A percentile compares a stretch with the other conserved stretches of the same genome.
Conservation (phyloP, 2,888 invertebrate genomes). For the Acronicta leporina region DNA sequence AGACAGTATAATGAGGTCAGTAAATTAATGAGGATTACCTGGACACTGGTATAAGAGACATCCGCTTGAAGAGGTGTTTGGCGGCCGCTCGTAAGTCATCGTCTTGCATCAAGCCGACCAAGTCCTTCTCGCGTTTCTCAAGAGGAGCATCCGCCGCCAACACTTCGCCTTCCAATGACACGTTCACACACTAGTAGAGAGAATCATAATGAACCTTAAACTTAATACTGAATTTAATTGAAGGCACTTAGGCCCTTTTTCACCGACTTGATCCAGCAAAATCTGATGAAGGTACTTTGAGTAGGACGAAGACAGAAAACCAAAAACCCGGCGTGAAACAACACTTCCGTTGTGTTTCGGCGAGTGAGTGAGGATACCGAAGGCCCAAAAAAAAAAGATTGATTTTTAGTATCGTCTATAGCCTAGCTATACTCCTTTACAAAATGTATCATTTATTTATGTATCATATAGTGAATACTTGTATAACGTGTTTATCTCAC, state of each 20-base stretch:
- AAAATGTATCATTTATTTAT: no score
- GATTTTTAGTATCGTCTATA: no score
- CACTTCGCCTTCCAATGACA: slow-evolving; percentile 80
- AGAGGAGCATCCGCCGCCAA: slow-evolving; percentile 65
- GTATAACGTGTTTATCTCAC: neutral
- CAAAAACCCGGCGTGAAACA: no score
- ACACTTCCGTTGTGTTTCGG: no score
- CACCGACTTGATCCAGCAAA: neutral
- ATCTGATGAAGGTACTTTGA: no score
- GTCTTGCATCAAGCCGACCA: slow-evolving; percentile 82
- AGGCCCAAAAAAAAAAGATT: no score
- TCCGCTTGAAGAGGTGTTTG: slow-evolving; percentile 77
- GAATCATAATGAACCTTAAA: neutral
- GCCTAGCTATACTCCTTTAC: no score
- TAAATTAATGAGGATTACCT: slow-evolving; percentile 61
- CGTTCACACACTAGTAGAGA: slow-evolving; percentile 75
- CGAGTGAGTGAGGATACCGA: no score
- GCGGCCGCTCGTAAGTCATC: slow-evolving; percentile 77
- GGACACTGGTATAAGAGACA: slow-evolving; percentile 80
- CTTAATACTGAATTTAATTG: no score
- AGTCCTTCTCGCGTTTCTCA: slow-evolving; percentile 77
- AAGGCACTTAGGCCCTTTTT: neutral
- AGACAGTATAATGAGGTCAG: no score
- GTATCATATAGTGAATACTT: neutral
- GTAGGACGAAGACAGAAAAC: no score